Percentiles rank a stretch among this genome's conserved stretches.
These are phyloP conservation scores for Remorina albescens DNA, from an alignment of 2,797 vertebrate genomes.

Conservation along the genomic window DNA sequence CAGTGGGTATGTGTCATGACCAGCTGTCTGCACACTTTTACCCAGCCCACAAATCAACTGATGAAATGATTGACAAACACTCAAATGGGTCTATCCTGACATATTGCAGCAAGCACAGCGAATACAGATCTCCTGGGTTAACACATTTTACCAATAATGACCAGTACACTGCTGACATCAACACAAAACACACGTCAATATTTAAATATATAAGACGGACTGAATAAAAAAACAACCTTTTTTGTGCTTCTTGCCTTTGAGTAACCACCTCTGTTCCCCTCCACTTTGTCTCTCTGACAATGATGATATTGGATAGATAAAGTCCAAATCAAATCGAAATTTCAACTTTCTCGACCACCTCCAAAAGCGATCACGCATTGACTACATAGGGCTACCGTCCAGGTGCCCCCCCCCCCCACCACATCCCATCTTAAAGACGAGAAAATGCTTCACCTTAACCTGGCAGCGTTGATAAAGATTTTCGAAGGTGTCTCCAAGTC, in stretches of 20 bases:
- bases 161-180: not conserved
- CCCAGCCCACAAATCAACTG: not conserved
- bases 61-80: not conserved
- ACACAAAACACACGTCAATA: constrained; percentile 14
- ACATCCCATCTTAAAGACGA: no score
- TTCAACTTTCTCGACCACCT: not conserved
- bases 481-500: constrained; percentile 2
- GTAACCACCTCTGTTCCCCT: no score
- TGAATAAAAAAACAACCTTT: no score
- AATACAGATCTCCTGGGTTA: no score
- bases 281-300: constrained; percentile 4
- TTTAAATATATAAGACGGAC: no score
- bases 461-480: not conserved
- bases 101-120: not conserved
- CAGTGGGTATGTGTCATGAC: not conserved
- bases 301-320: constrained; percentile 6
- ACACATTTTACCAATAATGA: not conserved
- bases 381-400: not conserved
- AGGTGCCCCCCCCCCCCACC: not conserved
- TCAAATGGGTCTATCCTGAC: not conserved
- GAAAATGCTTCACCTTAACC: constrained; percentile 18
- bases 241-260: no score
- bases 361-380: not conserved
- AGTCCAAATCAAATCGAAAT: not conserved
- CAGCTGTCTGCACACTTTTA: not conserved